Conservation (phyloP, 1,140 invertebrate species). For the Drosophila busckii region DNA sequence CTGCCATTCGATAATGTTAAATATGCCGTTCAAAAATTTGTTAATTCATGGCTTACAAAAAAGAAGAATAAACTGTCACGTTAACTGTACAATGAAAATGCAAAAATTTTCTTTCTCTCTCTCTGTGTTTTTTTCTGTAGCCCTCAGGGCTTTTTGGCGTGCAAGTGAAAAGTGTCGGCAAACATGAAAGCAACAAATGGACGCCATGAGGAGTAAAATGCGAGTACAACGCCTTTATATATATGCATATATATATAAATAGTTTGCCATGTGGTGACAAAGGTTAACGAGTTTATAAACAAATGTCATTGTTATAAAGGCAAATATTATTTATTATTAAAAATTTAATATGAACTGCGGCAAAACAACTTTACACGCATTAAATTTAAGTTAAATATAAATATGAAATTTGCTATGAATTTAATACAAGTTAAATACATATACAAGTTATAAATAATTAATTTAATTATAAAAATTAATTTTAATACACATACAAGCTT, state of each 20-base stretch:
- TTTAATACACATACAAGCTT: too few species aligned
- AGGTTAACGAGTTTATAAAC: constrained; percentile 22
- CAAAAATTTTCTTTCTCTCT: constrained; percentile 33
- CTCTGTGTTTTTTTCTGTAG: constrained; percentile 14
- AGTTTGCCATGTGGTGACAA: constrained; percentile 19
- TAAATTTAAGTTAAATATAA: too few species aligned
- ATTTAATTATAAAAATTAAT: too few species aligned
- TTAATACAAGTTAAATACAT: too few species aligned
- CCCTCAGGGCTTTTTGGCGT: background rate
- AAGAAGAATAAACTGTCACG: constrained; percentile 6
- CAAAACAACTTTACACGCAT: background rate
- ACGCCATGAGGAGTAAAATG: constrained; percentile 42
- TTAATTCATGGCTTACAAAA: constrained; percentile 28
- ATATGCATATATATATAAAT: too few species aligned
- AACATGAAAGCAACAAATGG: constrained; percentile 52
- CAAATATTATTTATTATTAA: background rate
- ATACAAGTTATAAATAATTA: too few species aligned
- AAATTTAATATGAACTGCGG: background rate
- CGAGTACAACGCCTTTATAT: constrained; percentile 21
- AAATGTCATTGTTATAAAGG: constrained; percentile 24
- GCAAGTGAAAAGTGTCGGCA: constrained; percentile 61
- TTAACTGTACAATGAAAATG: constrained; percentile 45
- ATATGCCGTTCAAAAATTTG: constrained; percentile 35
- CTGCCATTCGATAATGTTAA: constrained; percentile 21
- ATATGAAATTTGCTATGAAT: too few species aligned